Conservation (phyloP, 2,113 vertebrate genomes). For the Phalacrocorax aristotelis region DNA sequence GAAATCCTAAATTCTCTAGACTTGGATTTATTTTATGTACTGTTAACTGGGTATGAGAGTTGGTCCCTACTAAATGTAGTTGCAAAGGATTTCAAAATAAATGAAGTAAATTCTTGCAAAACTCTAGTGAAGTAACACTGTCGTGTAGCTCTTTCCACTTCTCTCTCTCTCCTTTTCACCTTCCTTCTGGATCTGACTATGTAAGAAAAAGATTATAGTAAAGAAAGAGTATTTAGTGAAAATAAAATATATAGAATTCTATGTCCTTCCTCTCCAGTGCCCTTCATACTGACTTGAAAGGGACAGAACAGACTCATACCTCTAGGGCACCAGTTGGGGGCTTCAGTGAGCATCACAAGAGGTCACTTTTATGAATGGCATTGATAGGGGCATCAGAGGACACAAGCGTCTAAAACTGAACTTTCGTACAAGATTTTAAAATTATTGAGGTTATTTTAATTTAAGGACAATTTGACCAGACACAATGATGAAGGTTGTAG, state of each 20-base stretch:
- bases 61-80: neutral
- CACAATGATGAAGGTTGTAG: neutral
- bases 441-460: neutral
- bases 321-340: too few species aligned
- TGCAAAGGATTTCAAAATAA: neutral
- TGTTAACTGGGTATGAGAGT: neutral
- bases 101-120: neutral
- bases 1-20: neutral
- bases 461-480: neutral
- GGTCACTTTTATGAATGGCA: neutral
- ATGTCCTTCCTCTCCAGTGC: neutral
- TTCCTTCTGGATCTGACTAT: neutral
- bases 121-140: neutral
- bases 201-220: neutral
- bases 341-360: neutral
- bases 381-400: accelerated
- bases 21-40: neutral
- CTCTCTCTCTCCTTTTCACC: neutral
- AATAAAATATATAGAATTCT: neutral
- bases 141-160: neutral
- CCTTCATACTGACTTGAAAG: neutral
- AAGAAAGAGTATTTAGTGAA: neutral
- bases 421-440: neutral
- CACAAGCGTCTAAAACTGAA: neutral
- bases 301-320: neutral